Percentiles rank a stretch among this genome's conserved stretches.
Conservation (phyloP, 2,888 invertebrate genomes). For the Amiota mariae region DNA sequence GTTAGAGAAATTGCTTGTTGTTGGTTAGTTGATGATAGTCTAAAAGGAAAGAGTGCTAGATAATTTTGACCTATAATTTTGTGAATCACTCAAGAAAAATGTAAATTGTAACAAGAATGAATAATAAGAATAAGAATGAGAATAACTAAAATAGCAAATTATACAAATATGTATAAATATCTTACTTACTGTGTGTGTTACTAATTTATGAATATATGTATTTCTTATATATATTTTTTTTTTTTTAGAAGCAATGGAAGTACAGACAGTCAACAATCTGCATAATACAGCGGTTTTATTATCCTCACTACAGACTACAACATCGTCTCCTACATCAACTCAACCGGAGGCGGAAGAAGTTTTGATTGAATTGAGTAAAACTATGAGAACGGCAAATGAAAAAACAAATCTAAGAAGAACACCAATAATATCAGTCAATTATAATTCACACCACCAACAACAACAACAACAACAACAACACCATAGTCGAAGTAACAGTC, state of each 20-base stretch:
- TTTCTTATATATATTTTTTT: too few species aligned
- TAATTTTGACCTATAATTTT: too few species aligned
- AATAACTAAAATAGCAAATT: too few species aligned
- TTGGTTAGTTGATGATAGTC: too few species aligned
- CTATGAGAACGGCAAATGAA: neutral
- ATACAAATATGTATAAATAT: too few species aligned
- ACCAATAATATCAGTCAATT: neutral
- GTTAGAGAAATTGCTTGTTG: too few species aligned
- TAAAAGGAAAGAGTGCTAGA: too few species aligned
- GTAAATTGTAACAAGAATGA: too few species aligned
- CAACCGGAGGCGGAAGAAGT: slow-evolving; percentile 39
- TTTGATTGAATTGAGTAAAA: slow-evolving; percentile 46
- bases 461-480: slow-evolving; percentile 28
- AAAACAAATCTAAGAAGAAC: slow-evolving; percentile 35
- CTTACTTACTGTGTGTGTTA: too few species aligned
- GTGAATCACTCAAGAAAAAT: too few species aligned
- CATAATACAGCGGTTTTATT: slow-evolving; percentile 53
- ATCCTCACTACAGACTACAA: slow-evolving; percentile 57
- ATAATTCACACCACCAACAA: slow-evolving; percentile 22
- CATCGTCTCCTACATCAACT: slow-evolving; percentile 37
- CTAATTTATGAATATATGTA: too few species aligned
- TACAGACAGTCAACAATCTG: slow-evolving; percentile 66
- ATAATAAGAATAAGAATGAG: too few species aligned
- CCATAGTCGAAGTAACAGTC: slow-evolving; percentile 77
- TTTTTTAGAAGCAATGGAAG: slow-evolving; percentile 59